Percentiles rank a stretch among this genome's conserved stretches.
Conservation (phyloP, 37 sponge, comb jelly and placozoan species). For the Geodia barretti region DNA sequence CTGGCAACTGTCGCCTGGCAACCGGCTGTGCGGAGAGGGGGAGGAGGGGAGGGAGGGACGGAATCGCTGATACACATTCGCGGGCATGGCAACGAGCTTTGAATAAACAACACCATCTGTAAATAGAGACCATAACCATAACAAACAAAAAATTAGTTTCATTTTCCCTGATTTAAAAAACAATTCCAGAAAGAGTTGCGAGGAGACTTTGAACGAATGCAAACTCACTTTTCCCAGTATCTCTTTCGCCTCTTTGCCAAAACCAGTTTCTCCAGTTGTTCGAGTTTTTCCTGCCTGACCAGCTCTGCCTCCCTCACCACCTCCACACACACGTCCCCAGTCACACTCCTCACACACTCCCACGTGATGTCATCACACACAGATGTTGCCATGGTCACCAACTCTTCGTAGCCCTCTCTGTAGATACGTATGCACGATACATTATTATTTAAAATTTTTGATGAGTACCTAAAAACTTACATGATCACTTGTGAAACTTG, state of each 20-base stretch:
- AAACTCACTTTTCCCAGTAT: slow-evolving; percentile 56
- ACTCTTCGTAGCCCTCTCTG: background rate
- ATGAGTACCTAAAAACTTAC: background rate
- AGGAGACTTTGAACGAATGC: background rate
- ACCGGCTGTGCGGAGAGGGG: background rate
- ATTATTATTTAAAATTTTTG: background rate
- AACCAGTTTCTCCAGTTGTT: background rate
- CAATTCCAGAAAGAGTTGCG: background rate
- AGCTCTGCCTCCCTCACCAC: slow-evolving; percentile 16
- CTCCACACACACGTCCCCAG: background rate
- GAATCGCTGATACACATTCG: slow-evolving; percentile 28
- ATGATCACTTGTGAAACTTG: background rate
- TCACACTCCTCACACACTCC: slow-evolving; percentile 15
- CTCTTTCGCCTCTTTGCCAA: background rate
- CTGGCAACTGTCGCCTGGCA: background rate
- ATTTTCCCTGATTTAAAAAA: background rate
- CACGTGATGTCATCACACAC: background rate
- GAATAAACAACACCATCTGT: slow-evolving; percentile 19
- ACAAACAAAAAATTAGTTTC: background rate
- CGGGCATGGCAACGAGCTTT: slow-evolving; percentile 16
- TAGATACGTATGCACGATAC: background rate
- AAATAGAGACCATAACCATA: background rate
- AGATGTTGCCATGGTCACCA: background rate
- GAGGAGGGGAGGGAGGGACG: slow-evolving; percentile 38
- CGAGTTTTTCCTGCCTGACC: slow-evolving; percentile 25